These are phyloP conservation scores for Drosophila insularis DNA, from an alignment of 1,140 invertebrate genomes.

Conservation along the genomic window DNA sequence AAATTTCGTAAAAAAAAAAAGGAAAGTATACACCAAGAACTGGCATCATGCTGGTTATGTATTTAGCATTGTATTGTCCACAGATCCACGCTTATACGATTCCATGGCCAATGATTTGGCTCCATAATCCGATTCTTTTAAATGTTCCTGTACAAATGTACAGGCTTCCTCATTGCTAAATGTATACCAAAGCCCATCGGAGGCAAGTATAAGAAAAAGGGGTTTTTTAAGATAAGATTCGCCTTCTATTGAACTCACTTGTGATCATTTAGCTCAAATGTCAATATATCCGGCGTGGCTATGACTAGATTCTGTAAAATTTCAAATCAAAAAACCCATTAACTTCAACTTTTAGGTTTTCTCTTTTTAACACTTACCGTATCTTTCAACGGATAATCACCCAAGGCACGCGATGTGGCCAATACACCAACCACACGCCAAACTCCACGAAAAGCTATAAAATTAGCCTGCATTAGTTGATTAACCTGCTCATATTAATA, in stretches of 20 bases:
- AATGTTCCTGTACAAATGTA: conserved; percentile 91
- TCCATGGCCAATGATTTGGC: conserved; percentile 94
- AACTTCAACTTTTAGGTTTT: conserved; percentile 1
- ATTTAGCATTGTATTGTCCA: no score
- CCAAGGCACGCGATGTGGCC: conserved; percentile 96
- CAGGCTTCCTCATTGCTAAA: no score
- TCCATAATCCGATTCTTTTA: conserved; percentile 93
- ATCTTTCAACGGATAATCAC: conserved; percentile 97
- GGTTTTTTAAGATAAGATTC: no score
- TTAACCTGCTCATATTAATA: no score
- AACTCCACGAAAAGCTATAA: conserved; percentile 97
- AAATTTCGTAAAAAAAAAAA: no score
- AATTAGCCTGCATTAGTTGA: no score
- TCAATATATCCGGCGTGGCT: conserved; percentile 96
- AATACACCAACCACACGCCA: conserved; percentile 98
- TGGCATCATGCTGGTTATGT: no score
- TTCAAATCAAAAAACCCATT: conserved; percentile 7
- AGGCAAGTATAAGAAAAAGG: conserved; percentile 94
- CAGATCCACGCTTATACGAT: conserved; percentile 95
- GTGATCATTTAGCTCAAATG: conserved; percentile 93
- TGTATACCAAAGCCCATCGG: conserved; percentile 98
- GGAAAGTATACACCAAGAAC: no score
- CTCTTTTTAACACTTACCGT: conserved; percentile 72
- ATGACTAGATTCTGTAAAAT: conserved; percentile 92
- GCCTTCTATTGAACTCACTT: no score